These are phyloP conservation scores for Eurypyga helias DNA, from an alignment of 2,113 vertebrate species.

Conservation along the genomic window DNA sequence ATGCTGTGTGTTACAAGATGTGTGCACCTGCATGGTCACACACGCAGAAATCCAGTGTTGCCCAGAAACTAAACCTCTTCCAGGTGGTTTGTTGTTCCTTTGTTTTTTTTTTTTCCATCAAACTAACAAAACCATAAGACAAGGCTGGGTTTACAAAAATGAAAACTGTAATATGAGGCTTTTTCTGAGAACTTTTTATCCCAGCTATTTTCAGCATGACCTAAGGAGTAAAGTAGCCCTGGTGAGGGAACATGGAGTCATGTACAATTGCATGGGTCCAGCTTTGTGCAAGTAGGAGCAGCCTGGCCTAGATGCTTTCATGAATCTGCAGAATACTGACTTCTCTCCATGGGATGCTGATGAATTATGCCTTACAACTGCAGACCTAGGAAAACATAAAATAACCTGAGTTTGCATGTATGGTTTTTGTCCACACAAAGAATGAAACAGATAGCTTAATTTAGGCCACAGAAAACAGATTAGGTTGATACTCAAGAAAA, in stretches of 20 bases:
- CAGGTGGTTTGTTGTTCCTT: not conserved
- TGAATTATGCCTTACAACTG: not conserved
- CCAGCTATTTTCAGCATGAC: not conserved
- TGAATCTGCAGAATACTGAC: not conserved
- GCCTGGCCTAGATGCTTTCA: not conserved
- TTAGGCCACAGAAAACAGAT: not conserved
- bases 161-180: not conserved
- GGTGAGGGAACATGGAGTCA: not conserved
- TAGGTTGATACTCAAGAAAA: not conserved
- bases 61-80: not conserved
- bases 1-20: not conserved
- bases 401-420: not conserved
- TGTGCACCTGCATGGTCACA: rapidly evolving
- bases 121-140: not conserved
- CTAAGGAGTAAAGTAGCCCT: not conserved
- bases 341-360: not conserved
- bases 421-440: not conserved
- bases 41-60: not conserved
- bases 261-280: not conserved
- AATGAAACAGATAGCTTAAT: not conserved
- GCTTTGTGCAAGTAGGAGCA: not conserved
- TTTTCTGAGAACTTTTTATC: not conserved
- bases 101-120: not conserved
- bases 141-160: not conserved
- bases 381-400: not conserved